These are phyloP conservation scores for Charanyca ferruginea DNA, from an alignment of 2,888 invertebrate species.

Conservation along the genomic window DNA sequence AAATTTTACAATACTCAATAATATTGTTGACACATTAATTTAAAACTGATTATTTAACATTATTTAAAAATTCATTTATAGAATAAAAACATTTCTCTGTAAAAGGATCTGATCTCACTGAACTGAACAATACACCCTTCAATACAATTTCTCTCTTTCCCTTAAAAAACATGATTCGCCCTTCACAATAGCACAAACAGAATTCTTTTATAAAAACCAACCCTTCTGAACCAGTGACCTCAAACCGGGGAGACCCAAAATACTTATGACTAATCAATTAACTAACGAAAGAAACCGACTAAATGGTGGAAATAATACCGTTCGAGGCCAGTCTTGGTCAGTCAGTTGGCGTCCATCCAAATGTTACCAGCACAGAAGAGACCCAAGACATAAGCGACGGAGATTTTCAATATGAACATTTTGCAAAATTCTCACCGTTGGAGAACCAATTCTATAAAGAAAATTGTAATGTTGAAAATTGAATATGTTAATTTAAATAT, in stretches of 20 bases:
- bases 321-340: conserved; percentile 65
- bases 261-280: conserved; percentile 75
- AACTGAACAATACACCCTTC: conserved; percentile 1
- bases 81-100: no score
- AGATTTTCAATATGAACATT: conserved; percentile 32
- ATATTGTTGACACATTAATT: no score
- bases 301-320: conserved; percentile 69
- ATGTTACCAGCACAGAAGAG: conserved; percentile 42
- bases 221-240: conserved; percentile 55
- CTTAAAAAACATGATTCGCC: conserved; percentile 14
- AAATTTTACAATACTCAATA: no score
- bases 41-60: no score
- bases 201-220: conserved; percentile 33
- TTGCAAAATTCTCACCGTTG: not conserved
- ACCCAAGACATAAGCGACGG: conserved; percentile 45
- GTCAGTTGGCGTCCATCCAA: conserved; percentile 62
- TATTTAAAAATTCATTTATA: no score
- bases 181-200: conserved; percentile 26
- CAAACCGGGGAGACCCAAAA: conserved; percentile 60
- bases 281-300: conserved; percentile 68
- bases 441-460: conserved; percentile 21
- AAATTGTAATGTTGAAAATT: conserved; percentile 29
- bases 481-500: not conserved
- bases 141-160: conserved; percentile 6
- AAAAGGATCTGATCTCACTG: not conserved